Evolutionary conservation across 2,797 vertebrate species (phyloP), one percentile per base, ranked within the genome.

Genomic region (Etheostoma nigrum): DNA sequence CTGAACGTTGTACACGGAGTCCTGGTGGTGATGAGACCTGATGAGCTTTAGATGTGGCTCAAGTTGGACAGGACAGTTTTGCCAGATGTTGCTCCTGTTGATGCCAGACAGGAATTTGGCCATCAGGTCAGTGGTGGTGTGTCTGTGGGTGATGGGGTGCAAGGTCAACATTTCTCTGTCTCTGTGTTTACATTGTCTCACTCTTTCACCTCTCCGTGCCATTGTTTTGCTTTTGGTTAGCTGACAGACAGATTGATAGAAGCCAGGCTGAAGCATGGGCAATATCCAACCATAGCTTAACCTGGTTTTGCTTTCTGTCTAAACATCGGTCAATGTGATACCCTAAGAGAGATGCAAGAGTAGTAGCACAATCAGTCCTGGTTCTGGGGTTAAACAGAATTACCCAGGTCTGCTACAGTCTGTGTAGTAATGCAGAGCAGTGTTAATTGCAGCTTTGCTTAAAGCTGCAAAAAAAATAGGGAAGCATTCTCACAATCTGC

Each of bases 191-290:
- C 76, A 85, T 68, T 58, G 74, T 77, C 74, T 74, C 78, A 59
- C 80, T 79, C 77, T 55, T 75, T 80, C 79, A 74, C 86, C 88
- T 84, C 57, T 58, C 82, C 64, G 78, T 66, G 68, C 62, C 60
- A 53, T 74, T 88, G 88, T 91, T 93, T 93, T 83, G 70, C 69
- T 89, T 91, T 51, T 57, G 78, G 79, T 87, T 83, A 84, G 73
- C 83, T 27, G 67, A 87, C 49, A 75, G 89, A 91, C 86, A 91
- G 91, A 88, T 74, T 93, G 93, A 95, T 72, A 83, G 76, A 91
- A 86, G 80, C 85, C 92, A 94, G 94, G 82, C 76, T 74, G 67
- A 60, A 75, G 68, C 67, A 67, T 30, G 74, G 57, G 82, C 68
- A 61, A 74, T 75, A 76, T 81, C 89, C 62, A 64, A 68, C 72